Percentiles rank a stretch among this genome's conserved stretches.
phyloP scores from a whole-genome alignment of 2,888 invertebrate genomes.

The Macropis europaea region DNA sequence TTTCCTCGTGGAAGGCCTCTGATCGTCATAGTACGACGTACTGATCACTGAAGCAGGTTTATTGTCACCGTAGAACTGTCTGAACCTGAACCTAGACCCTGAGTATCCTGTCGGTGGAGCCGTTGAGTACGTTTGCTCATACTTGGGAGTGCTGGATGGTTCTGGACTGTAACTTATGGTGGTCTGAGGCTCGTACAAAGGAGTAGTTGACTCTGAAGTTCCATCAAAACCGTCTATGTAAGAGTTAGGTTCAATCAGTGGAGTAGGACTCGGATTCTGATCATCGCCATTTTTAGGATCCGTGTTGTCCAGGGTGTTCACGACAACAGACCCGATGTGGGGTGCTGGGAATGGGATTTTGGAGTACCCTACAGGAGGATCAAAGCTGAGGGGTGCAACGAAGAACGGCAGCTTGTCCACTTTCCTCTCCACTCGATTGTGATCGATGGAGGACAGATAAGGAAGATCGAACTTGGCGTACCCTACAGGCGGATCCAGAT shows the following conservation, averaged over 20 bases:
- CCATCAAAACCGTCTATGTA: constrained; percentile 75
- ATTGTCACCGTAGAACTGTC: constrained; percentile 50
- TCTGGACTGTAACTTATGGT: constrained; percentile 54
- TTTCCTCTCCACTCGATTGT: constrained; percentile 85
- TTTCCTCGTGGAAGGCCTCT: constrained; percentile 48
- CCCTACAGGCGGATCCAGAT: constrained; percentile 85
- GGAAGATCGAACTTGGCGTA: constrained; percentile 91
- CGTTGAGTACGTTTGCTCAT: constrained; percentile 51
- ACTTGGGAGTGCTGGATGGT: constrained; percentile 57
- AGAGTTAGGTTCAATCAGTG: constrained; percentile 75
- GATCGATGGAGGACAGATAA: constrained; percentile 88
- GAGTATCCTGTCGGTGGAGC: constrained; percentile 11
- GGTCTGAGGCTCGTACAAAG: constrained; percentile 67
- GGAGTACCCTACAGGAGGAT: constrained; percentile 90
- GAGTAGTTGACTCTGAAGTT: constrained; percentile 32
- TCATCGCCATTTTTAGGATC: constrained; percentile 45
- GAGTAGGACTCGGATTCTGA: constrained; percentile 64
- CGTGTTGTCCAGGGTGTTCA: constrained; percentile 81
- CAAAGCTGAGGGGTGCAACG: constrained; percentile 91
- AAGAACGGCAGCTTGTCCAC: constrained; percentile 90
- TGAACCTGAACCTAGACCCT: constrained; percentile 54
- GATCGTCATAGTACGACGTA: constrained; percentile 52
- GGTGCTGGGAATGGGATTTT: constrained; percentile 93
- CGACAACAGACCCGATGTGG: constrained; percentile 92
- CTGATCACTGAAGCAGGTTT: constrained; percentile 46